phyloP scores from a whole-genome alignment of 1,140 invertebrate species.

The Doryteuthis pealeii region DNA sequence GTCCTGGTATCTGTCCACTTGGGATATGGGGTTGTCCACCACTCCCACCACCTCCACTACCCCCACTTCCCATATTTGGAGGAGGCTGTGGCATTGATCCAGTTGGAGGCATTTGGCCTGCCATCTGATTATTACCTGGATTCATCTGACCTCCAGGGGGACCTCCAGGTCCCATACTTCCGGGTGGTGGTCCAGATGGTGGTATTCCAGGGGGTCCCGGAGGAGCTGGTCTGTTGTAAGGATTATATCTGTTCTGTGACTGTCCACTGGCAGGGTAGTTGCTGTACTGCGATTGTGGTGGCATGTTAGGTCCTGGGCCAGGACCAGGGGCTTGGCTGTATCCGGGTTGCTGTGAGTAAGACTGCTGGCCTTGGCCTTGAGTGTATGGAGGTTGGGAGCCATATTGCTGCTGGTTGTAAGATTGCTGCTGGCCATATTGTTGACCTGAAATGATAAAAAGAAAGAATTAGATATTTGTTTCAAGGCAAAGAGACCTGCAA shows the following conservation, averaged over 20 bases:
- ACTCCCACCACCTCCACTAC: background rate
- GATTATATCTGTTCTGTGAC: slow-evolving; percentile 25
- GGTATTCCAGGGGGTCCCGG: slow-evolving; percentile 17
- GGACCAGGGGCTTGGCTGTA: slow-evolving; percentile 27
- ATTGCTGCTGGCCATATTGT: slow-evolving; percentile 28
- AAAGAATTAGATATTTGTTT: background rate
- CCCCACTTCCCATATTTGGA: background rate
- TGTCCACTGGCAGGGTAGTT: slow-evolving; percentile 32
- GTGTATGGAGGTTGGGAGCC: slow-evolving; percentile 17
- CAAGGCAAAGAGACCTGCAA: too few relatives aligned
- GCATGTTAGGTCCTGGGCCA: slow-evolving; percentile 20
- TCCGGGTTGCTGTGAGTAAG: slow-evolving; percentile 35
- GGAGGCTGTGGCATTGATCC: slow-evolving; percentile 19
- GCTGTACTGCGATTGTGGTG: slow-evolving; percentile 36
- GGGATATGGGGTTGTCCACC: slow-evolving; percentile 15
- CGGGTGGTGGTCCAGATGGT: slow-evolving; percentile 10
- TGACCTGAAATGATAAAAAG: slow-evolving; percentile 17
- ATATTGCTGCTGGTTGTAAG: slow-evolving; percentile 29
- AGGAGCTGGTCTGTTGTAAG: slow-evolving; percentile 22
- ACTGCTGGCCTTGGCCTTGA: slow-evolving; percentile 35
- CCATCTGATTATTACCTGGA: slow-evolving; percentile 28
- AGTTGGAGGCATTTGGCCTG: slow-evolving; percentile 22
- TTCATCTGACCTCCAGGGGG: slow-evolving; percentile 25
- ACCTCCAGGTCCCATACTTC: slow-evolving; percentile 21
- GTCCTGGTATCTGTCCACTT: background rate